phyloP scores from a whole-genome alignment of 2,797 vertebrate species.

The Sphenopsis melanotis region DNA sequence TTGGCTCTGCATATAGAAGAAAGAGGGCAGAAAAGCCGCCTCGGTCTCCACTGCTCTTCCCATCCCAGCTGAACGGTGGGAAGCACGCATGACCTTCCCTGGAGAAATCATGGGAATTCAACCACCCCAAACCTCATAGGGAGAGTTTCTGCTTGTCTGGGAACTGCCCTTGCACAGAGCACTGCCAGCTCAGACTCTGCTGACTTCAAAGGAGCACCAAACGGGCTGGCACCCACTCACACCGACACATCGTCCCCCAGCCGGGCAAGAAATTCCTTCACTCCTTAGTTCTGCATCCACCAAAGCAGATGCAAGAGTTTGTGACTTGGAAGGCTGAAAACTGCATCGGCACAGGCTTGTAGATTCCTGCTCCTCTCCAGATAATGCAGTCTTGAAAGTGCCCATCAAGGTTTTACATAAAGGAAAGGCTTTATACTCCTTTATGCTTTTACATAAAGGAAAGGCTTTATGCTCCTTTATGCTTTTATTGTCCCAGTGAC shows the following conservation, averaged over 20 bases:
- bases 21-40: conserved; percentile 13
- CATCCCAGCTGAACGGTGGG: background rate
- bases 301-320: background rate
- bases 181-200: background rate
- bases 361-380: background rate
- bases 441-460: background rate
- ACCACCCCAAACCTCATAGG: background rate
- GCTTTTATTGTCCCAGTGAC: background rate
- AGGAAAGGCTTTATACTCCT: background rate
- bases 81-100: background rate
- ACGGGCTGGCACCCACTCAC: background rate
- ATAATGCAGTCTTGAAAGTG: background rate
- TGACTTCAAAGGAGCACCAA: conserved; percentile 16
- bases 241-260: rapidly evolving
- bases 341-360: background rate
- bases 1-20: background rate
- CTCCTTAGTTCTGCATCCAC: background rate
- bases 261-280: background rate
- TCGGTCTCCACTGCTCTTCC: background rate
- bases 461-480: background rate
- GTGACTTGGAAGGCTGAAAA: background rate
- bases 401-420: background rate
- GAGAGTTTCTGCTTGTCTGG: background rate
- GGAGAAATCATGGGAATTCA: conserved; percentile 29
- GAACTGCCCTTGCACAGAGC: background rate